phyloP scores from a whole-genome alignment of 1,140 invertebrate genomes.

The Pseudomyrmex flavicornis region DNA sequence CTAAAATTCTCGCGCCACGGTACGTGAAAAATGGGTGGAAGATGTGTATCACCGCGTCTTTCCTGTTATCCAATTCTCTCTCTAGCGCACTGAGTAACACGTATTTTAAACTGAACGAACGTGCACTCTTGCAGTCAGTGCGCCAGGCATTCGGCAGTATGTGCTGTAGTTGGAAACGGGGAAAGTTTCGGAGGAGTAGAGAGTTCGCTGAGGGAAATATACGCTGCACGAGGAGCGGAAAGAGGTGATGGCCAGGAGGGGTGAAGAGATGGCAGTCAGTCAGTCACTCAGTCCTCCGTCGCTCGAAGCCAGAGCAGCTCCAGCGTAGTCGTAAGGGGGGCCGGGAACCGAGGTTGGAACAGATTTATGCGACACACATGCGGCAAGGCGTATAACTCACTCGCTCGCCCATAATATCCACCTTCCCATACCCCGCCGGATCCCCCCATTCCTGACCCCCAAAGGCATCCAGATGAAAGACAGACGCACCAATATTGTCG shows the following conservation, averaged over 20 bases:
- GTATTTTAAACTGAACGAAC: slow-evolving; percentile 57
- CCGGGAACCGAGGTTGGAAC: slow-evolving; percentile 79
- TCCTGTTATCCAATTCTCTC: slow-evolving; percentile 26
- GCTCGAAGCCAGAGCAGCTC: slow-evolving; percentile 74
- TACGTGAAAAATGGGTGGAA: slow-evolving; percentile 30
- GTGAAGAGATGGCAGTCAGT: slow-evolving; percentile 73
- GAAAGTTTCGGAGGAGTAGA: slow-evolving; percentile 54
- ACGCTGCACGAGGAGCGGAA: slow-evolving; percentile 29
- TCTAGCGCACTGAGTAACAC: slow-evolving; percentile 25
- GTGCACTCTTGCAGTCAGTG: not conserved
- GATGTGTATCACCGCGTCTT: not conserved
- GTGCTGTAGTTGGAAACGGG: slow-evolving; percentile 45
- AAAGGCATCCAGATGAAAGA: slow-evolving; percentile 78
- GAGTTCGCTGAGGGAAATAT: slow-evolving; percentile 48
- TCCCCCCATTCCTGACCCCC: slow-evolving; percentile 63
- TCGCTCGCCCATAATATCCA: slow-evolving; percentile 83
- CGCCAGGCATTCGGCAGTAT: slow-evolving; percentile 41
- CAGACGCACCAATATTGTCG: slow-evolving; percentile 79
- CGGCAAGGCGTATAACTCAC: slow-evolving; percentile 84
- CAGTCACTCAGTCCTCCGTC: slow-evolving; percentile 76
- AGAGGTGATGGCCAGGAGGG: slow-evolving; percentile 48
- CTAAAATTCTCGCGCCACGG: not conserved
- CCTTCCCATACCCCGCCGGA: slow-evolving; percentile 63
- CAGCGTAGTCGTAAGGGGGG: slow-evolving; percentile 77
- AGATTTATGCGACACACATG: slow-evolving; percentile 85